A percentile compares a stretch with the other conserved stretches of the same genome.
Evolutionary conservation across 1,140 invertebrate species (phyloP).

Genomic region (Oryzaephilus surinamensis): DNA sequence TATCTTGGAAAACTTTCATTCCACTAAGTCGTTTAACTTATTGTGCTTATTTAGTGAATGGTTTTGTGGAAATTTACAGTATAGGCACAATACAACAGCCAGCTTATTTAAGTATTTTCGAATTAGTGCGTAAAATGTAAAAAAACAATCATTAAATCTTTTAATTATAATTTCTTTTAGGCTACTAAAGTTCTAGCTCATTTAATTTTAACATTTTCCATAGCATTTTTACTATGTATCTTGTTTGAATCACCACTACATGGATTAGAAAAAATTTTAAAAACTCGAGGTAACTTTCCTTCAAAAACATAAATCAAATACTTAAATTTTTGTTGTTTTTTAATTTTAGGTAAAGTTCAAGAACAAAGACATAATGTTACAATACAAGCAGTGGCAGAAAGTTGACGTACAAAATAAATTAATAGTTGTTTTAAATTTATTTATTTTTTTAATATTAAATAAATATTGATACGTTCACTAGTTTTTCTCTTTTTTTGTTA

Average conservation of each 20-base stretch:
- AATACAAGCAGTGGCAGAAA: too few species aligned
- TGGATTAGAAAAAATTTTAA: constrained; percentile 53
- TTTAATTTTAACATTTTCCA: constrained; percentile 46
- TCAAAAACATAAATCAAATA: too few species aligned
- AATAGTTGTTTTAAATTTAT: too few species aligned
- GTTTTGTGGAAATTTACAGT: constrained; percentile 51
- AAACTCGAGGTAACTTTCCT: constrained; percentile 36
- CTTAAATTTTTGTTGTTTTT: too few species aligned
- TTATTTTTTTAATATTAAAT: too few species aligned
- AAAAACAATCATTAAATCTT: constrained; percentile 5
- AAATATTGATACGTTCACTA: too few species aligned
- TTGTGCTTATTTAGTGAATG: constrained; percentile 60
- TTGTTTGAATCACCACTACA: constrained; percentile 61
- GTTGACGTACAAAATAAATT: too few species aligned
- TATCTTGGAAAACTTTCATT: constrained; percentile 52
- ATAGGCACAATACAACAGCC: constrained; percentile 45
- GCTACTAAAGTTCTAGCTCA: constrained; percentile 44
- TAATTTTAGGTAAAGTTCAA: too few species aligned
- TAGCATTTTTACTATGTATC: constrained; percentile 50
- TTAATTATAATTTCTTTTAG: constrained; percentile 36
- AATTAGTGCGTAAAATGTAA: constrained; percentile 36
- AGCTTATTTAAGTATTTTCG: constrained; percentile 38
- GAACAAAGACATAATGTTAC: too few species aligned
- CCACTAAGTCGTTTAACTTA: constrained; percentile 55
- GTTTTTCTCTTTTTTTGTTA: too few species aligned